A percentile compares a stretch with the other conserved stretches of the same genome.
Evolutionary conservation across 2,888 invertebrate genomes (phyloP).

Genomic region (Ariolimax columbianus): DNA sequence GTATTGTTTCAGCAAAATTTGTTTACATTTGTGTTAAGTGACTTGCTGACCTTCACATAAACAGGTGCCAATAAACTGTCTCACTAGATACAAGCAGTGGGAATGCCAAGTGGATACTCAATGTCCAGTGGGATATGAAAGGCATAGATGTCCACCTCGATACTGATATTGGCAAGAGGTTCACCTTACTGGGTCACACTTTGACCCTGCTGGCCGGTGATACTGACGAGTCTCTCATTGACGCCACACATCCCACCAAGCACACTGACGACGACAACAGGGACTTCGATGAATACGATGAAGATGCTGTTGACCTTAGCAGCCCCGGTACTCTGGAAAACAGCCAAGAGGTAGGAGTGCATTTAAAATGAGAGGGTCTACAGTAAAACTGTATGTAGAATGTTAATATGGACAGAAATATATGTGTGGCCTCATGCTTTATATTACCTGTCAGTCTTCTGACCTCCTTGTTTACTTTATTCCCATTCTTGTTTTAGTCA

Average conservation of each 20-base stretch:
- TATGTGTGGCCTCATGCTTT: no score
- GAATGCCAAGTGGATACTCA: constrained; percentile 97
- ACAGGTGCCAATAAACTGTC: no score
- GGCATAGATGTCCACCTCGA: constrained; percentile 98
- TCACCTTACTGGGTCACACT: constrained; percentile 95
- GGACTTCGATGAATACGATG: constrained; percentile 65
- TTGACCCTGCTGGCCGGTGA: constrained; percentile 95
- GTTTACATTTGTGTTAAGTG: no score
- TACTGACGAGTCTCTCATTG: constrained; percentile 78
- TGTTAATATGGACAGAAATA: no score
- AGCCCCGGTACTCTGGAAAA: constrained; percentile 48
- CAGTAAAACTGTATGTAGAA: no score
- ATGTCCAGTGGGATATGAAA: constrained; percentile 99
- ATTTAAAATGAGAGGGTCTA: no score
- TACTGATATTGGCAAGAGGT: constrained; percentile 95
- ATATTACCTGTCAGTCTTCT: no score
- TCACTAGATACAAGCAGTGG: constrained; percentile 63
- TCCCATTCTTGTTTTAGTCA: no score
- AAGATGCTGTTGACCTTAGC: constrained; percentile 54
- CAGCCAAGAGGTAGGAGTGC: constrained; percentile 39
- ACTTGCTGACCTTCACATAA: no score
- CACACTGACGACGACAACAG: constrained; percentile 83
- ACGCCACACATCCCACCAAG: constrained; percentile 76
- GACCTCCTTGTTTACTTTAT: no score
- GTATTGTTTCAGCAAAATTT: no score